phyloP scores from a whole-genome alignment of 1,140 invertebrate species.

The Ips nitidus region DNA sequence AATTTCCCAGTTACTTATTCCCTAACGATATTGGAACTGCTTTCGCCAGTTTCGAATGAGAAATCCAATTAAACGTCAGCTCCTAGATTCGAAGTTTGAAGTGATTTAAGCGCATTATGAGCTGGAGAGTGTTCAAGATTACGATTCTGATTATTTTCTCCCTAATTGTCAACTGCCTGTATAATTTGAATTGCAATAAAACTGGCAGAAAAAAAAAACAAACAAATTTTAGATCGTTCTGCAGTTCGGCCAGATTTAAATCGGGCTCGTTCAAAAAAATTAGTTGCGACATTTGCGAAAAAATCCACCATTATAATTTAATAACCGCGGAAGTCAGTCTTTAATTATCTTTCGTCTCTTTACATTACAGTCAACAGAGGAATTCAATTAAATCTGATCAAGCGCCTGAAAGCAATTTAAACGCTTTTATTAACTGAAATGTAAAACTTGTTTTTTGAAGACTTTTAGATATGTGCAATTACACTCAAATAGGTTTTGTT shows the following conservation, averaged over 20 bases:
- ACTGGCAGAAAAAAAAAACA: neutral
- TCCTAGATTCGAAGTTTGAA: constrained; percentile 8
- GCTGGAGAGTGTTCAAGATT: constrained; percentile 1
- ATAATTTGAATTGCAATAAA: neutral
- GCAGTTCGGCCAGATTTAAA: too few relatives aligned
- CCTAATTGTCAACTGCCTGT: neutral
- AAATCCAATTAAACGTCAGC: constrained; percentile 18
- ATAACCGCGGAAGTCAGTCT: constrained; percentile 16
- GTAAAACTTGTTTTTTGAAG: constrained; percentile 14
- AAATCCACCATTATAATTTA: constrained; percentile 16
- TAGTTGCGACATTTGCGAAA: neutral
- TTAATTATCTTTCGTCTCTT: constrained; percentile 23
- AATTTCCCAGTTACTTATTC: constrained; percentile 3
- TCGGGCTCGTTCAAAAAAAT: neutral
- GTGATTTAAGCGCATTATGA: constrained; percentile 16
- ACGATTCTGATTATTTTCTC: constrained; percentile 10
- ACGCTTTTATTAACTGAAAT: constrained; percentile 27
- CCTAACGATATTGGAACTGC: neutral
- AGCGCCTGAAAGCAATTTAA: constrained; percentile 26
- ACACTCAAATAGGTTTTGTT: too few relatives aligned
- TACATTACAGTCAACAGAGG: constrained; percentile 23
- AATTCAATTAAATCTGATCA: constrained; percentile 30
- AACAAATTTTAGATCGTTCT: neutral
- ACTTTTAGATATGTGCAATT: too few relatives aligned
- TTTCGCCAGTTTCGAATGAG: constrained; percentile 5